Evolutionary conservation across 1,140 invertebrate species (phyloP).

Genomic region (Camponotus vicinus): DNA sequence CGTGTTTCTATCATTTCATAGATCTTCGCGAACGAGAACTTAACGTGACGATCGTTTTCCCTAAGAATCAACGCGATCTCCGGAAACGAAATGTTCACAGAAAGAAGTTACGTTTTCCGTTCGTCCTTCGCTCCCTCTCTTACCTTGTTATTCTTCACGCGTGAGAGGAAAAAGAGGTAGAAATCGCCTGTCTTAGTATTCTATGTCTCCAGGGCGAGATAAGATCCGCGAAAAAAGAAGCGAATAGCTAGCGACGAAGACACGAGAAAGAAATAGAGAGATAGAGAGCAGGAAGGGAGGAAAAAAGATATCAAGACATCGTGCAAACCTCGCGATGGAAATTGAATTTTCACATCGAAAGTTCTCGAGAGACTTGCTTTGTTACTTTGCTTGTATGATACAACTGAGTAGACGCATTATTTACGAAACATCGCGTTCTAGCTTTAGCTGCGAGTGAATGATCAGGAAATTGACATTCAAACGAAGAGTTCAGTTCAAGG

Average conservation of each 20-base stretch:
- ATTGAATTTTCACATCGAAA: conserved; percentile 76
- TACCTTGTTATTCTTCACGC: background rate
- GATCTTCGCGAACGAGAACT: conserved; percentile 12
- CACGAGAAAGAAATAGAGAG: conserved; percentile 20
- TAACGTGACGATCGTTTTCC: conserved; percentile 32
- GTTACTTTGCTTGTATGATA: conserved; percentile 58
- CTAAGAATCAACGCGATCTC: conserved; percentile 34
- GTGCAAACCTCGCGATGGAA: conserved; percentile 71
- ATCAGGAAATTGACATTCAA: conserved; percentile 13
- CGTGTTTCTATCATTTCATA: background rate
- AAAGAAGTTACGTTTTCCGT: conserved; percentile 15
- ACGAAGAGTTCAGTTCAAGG: conserved; percentile 12
- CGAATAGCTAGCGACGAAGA: conserved; percentile 10
- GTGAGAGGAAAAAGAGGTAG: conserved; percentile 43
- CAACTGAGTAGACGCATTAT: conserved; percentile 42
- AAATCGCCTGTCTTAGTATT: conserved; percentile 59
- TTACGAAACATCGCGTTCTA: conserved; percentile 24
- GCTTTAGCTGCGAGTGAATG: conserved; percentile 15
- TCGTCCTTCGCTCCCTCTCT: background rate
- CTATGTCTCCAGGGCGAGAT: conserved; percentile 63
- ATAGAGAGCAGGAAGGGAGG: background rate
- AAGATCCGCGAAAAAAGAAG: conserved; percentile 65
- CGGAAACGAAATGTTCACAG: conserved; percentile 40
- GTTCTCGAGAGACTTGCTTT: conserved; percentile 72
- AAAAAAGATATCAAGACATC: conserved; percentile 59